phyloP scores from a whole-genome alignment of 2,113 vertebrate genomes.

The Glaucidium brasilianum region DNA sequence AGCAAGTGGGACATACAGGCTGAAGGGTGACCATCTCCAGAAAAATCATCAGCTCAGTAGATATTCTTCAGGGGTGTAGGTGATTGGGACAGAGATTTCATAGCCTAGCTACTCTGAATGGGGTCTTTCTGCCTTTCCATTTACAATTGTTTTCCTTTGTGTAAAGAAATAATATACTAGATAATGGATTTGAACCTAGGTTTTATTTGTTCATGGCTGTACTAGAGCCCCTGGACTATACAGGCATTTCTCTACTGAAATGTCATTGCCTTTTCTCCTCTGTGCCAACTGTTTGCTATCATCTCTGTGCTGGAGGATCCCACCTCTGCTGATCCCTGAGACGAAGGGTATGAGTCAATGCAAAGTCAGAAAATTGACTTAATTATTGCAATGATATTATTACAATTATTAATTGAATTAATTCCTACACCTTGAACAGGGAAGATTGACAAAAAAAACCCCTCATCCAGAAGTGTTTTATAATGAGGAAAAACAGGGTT shows the following conservation, averaged over 20 bases:
- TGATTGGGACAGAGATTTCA: neutral
- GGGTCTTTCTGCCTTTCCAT: neutral
- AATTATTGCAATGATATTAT: neutral
- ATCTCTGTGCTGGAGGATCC: neutral
- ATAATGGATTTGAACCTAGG: neutral
- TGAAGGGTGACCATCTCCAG: neutral
- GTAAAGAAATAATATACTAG: neutral
- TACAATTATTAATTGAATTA: neutral
- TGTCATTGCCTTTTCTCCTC: neutral
- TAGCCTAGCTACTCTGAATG: neutral
- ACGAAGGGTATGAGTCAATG: neutral
- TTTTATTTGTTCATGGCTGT: neutral
- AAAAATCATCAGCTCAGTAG: neutral
- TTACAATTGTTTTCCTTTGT: neutral
- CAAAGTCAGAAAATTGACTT: neutral
- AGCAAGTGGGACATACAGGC: neutral
- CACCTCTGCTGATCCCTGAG: fast-evolving
- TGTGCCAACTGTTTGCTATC: neutral
- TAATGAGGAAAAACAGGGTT: neutral
- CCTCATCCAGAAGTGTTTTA: neutral
- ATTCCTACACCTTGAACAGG: neutral
- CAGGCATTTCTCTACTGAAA: neutral
- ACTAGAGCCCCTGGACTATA: neutral
- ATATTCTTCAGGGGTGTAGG: neutral
- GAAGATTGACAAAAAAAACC: neutral